Evolutionary conservation across 2,113 vertebrate species (phyloP).

Genomic region (Sterna hirundo): DNA sequence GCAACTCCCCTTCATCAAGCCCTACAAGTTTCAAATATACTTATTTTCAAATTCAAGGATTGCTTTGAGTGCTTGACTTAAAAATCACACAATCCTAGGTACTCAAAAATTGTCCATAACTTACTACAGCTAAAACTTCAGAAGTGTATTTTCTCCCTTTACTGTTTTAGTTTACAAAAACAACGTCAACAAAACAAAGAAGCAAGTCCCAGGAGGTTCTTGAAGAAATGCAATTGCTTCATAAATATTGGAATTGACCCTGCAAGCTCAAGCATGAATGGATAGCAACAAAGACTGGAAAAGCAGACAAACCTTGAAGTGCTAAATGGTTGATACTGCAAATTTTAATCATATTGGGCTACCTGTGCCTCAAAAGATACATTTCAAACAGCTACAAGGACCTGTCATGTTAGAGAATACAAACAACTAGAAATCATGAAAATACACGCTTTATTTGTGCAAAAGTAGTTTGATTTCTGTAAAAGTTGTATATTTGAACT

Average conservation of each 20-base stretch:
- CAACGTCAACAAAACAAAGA: not conserved
- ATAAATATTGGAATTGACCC: not conserved
- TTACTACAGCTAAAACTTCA: not conserved
- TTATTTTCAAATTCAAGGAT: not conserved
- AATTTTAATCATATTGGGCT: not conserved
- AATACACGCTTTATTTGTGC: not conserved
- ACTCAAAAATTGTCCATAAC: not conserved
- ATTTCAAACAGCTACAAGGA: not conserved
- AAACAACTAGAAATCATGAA: not conserved
- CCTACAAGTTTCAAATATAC: not conserved
- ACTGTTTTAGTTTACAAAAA: not conserved
- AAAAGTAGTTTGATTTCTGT: not conserved
- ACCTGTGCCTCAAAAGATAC: not conserved
- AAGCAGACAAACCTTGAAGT: not conserved
- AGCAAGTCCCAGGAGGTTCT: not conserved
- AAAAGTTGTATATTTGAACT: not conserved
- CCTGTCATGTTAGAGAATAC: not conserved
- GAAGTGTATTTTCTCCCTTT: not conserved
- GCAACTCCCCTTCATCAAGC: not conserved
- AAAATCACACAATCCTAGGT: not conserved
- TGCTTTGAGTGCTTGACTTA: not conserved
- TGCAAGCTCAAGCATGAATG: not conserved
- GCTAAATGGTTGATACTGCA: not conserved
- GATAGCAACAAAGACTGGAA: not conserved
- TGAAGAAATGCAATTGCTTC: not conserved